Base-by-base conservation (phyloP, 1,140 invertebrate genomes). In the Branchinecta lindahli region DNA sequence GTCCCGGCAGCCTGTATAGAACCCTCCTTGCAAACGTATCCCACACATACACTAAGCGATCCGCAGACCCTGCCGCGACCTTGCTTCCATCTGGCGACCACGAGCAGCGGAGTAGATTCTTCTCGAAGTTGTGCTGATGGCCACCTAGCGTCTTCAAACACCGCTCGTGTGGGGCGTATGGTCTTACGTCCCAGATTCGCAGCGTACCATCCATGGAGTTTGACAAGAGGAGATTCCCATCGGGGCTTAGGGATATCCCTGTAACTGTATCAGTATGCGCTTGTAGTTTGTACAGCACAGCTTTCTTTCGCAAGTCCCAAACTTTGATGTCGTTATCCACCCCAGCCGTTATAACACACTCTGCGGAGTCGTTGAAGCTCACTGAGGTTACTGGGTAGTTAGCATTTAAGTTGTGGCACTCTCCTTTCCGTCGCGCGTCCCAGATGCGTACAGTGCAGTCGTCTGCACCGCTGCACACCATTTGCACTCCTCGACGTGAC, bases 281-380 rank as follows among this genome's bases (percentile, higher is more conserved):
- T 75, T 87, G 84, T 76, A 99, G 82, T 74, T 85, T 86, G 77
- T 96, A 94, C 0, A 94, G 77, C 46, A 96, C 80, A 69, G 88
- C 86, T 78, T 93, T 92, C 77, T 92, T 97, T 67, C 96, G 83
- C 21, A 98, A 82, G 80, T 99, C 97, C 96, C 96, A 99, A 1
- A 97, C 90, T 84, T 98, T 98, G 7, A 99, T 86, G 70, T 96
- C 90, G 81, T 99, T 99, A 78, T 99, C 97, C 67, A 99, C 92
- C 7, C 97, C 96, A 52, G 89, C 94, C 66, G 88, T 88, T 82
- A 88, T 80, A 47, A 88, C 79, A 80, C 96, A 92, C 77, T 99
- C 95, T 0, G 92, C 86, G 8, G 92, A 96, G 75, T 98, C 96
- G 78, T 94, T 96, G 78, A 99, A 99, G 9, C 90, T 85, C 0